Percentiles rank a stretch among this genome's conserved stretches.
Evolutionary conservation across 2,113 vertebrate species (phyloP).

Genomic region (Perognathus longimembris): DNA sequence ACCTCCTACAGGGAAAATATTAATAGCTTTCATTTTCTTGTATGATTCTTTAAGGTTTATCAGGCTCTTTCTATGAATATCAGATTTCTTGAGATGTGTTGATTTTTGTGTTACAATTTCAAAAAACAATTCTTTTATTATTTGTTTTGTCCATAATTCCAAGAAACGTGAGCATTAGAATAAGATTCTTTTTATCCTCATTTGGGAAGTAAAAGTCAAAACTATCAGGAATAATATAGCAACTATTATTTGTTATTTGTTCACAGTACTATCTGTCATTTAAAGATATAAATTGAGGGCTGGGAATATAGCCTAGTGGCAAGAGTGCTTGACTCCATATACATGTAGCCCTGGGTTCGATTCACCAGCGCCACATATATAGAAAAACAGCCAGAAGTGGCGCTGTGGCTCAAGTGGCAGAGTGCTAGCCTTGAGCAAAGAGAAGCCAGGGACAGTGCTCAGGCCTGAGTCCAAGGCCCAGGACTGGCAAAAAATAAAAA

Average conservation of each 20-base stretch:
- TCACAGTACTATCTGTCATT: background rate
- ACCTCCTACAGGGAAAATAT: background rate
- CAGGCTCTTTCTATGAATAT: background rate
- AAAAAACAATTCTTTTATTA: background rate
- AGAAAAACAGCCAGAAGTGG: too few relatives aligned
- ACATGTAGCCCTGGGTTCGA: too few relatives aligned
- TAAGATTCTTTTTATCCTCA: constrained; percentile 9
- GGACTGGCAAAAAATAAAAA: too few relatives aligned
- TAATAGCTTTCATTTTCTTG: constrained; percentile 48
- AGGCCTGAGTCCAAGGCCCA: too few relatives aligned
- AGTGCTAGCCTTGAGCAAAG: too few relatives aligned
- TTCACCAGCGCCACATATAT: too few relatives aligned
- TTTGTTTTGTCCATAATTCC: constrained; percentile 14
- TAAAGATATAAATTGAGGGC: constrained; percentile 70
- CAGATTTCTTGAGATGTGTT: background rate
- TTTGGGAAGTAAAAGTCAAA: constrained; percentile 25
- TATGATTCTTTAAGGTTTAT: background rate
- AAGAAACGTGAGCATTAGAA: background rate
- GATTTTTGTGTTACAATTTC: background rate
- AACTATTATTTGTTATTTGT: constrained; percentile 47
- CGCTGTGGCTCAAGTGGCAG: too few relatives aligned
- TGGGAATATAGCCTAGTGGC: too few relatives aligned
- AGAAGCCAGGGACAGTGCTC: too few relatives aligned
- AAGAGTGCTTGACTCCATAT: too few relatives aligned
- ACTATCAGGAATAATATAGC: background rate